Conservation (phyloP, 2,888 invertebrate genomes). For the Cecidostiba fungosa region DNA sequence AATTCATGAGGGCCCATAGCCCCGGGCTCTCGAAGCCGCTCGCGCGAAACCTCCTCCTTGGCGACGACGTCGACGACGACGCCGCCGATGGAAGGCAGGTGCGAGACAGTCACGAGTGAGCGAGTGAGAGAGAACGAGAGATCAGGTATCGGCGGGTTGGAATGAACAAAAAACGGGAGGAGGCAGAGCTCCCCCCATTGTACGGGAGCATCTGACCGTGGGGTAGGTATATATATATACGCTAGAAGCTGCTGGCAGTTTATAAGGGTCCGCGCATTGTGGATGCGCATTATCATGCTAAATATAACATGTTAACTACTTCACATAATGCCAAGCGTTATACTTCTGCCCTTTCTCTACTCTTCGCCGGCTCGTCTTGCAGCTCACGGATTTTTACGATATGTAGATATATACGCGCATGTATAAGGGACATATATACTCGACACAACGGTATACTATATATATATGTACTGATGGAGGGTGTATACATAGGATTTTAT, state of each 20-base stretch:
- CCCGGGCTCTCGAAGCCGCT: constrained; percentile 63
- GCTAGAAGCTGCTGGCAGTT: constrained; percentile 76
- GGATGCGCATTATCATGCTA: constrained; percentile 80
- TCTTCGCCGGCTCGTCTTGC: constrained; percentile 12
- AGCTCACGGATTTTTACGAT: constrained; percentile 50
- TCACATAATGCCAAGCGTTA: constrained; percentile 81
- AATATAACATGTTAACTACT: constrained; percentile 84
- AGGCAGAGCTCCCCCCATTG: constrained; percentile 71
- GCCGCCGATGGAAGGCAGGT: constrained; percentile 65
- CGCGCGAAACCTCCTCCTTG: constrained; percentile 44
- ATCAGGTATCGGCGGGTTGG: constrained; percentile 78
- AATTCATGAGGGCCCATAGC: constrained; percentile 77
- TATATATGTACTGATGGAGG: background rate
- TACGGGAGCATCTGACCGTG: constrained; percentile 80
- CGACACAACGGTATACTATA: background rate
- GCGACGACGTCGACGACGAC: background rate
- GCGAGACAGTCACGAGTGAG: background rate
- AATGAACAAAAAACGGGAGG: constrained; percentile 50
- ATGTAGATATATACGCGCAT: background rate
- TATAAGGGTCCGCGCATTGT: constrained; percentile 79
- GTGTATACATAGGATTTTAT: constrained; percentile 35
- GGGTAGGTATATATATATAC: constrained; percentile 67
- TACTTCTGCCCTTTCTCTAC: constrained; percentile 26
- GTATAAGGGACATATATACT: constrained; percentile 22
- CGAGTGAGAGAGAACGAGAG: constrained; percentile 64